Evolutionary conservation across 2,888 invertebrate genomes (phyloP).

Genomic region (Pammene aurita): DNA sequence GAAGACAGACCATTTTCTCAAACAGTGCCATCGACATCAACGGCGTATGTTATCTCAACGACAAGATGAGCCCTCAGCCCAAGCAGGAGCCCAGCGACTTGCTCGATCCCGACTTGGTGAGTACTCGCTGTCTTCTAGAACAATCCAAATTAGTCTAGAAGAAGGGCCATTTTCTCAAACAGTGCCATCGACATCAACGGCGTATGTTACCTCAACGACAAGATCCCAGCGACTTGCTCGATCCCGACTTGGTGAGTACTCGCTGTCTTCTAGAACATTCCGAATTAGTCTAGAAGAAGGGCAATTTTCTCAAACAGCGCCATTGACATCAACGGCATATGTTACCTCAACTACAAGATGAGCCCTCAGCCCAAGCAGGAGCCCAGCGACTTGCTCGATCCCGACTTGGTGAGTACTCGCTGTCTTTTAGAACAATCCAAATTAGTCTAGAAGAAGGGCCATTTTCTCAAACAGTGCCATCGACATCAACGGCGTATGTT

Average conservation of each 20-base stretch:
- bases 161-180: conserved; percentile 89
- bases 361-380: conserved; percentile 75
- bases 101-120: conserved; percentile 69
- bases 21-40: conserved; percentile 94
- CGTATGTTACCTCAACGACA: conserved; percentile 91
- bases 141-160: conserved; percentile 45
- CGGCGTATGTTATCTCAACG: conserved; percentile 91
- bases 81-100: conserved; percentile 72
- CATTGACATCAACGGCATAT: conserved; percentile 91
- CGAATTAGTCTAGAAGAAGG: conserved; percentile 48
- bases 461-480: conserved; percentile 95
- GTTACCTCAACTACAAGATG: conserved; percentile 90
- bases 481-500: conserved; percentile 90
- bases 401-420: conserved; percentile 62
- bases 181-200: conserved; percentile 93
- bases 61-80: conserved; percentile 83
- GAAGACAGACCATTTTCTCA: conserved; percentile 87
- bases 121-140: conserved; percentile 29
- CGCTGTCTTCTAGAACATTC: background rate
- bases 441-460: conserved; percentile 64
- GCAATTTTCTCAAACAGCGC: conserved; percentile 94
- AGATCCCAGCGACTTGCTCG: conserved; percentile 74
- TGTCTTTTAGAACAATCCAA: too few species aligned
- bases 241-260: conserved; percentile 65
- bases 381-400: conserved; percentile 64